Evolutionary conservation across 2,888 invertebrate genomes (phyloP).

Genomic region (Ectemnius continuus): DNA sequence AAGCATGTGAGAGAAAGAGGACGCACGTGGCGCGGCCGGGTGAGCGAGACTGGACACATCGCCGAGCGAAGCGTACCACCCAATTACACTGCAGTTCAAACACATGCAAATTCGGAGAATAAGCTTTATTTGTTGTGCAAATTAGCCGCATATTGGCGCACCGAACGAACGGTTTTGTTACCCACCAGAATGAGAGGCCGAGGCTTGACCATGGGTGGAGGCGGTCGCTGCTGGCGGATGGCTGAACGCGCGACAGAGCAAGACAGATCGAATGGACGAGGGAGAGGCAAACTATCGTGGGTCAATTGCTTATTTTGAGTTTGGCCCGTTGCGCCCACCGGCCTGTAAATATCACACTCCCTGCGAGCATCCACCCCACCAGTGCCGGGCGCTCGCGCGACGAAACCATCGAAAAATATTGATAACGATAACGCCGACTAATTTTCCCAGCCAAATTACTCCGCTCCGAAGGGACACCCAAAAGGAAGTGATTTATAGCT

Average conservation of each 20-base stretch:
- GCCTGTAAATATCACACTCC: slow-evolving; percentile 65
- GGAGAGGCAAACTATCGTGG: slow-evolving; percentile 57
- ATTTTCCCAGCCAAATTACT: slow-evolving; percentile 60
- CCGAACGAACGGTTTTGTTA: slow-evolving; percentile 75
- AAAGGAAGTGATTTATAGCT: slow-evolving; percentile 54
- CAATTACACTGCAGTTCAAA: slow-evolving; percentile 78
- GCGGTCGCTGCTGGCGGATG: slow-evolving; percentile 20
- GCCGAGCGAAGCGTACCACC: slow-evolving; percentile 71
- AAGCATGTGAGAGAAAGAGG: neutral
- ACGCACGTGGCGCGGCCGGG: slow-evolving; percentile 10
- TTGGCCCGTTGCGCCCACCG: slow-evolving; percentile 62
- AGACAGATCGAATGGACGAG: slow-evolving; percentile 24
- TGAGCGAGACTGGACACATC: slow-evolving; percentile 61
- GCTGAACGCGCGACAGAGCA: slow-evolving; percentile 9
- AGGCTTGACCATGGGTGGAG: slow-evolving; percentile 30
- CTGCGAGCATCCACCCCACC: slow-evolving; percentile 27
- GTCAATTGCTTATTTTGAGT: slow-evolving; percentile 76
- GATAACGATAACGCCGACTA: slow-evolving; percentile 64
- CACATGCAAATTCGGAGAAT: slow-evolving; percentile 78
- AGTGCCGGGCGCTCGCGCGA: slow-evolving; percentile 50
- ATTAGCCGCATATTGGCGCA: slow-evolving; percentile 77
- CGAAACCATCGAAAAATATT: slow-evolving; percentile 62
- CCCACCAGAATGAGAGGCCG: slow-evolving; percentile 61
- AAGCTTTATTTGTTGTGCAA: slow-evolving; percentile 79
- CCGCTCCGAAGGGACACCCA: slow-evolving; percentile 52